Base-by-base conservation (phyloP, 1,140 invertebrate genomes). In the Dinoponera quadriceps region DNA sequence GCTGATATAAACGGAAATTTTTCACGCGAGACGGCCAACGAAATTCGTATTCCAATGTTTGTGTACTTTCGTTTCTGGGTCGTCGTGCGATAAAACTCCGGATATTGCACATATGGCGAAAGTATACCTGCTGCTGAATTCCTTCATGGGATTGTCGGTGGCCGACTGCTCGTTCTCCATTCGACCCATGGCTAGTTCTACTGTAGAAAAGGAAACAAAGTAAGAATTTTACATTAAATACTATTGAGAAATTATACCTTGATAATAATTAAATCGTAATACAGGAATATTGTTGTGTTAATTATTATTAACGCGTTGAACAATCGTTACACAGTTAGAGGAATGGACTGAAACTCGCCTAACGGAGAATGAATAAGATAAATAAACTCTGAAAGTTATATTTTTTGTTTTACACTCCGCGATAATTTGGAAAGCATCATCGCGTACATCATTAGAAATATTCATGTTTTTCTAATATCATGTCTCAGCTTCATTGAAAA, bases 71-170 rank as follows among this genome's bases (percentile, higher is more conserved):
- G 20, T 77, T n/a, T n/a, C 27, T 59, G 20, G 13, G 4, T 22
- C 7, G 25, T 44, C 5, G 18, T 11, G 25, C 1, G 38, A 44
- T 25, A 55, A 2, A 68, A 20, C 14, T 63, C 51, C 16, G 27
- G 14, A 7, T 27, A 69, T 57, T 38, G 38, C 44, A 20, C 5
- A 33, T 38, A 22, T 27, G 14, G 9, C 13, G 22, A 14, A 78
- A n/a, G 74, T 87, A n/a, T n/a, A 93, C 92, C 90, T 93, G 91
- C 92, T 93, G 54, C 83, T 92, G 57, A 93, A 93, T 27, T 93
- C 91, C 62, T 90, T 89, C 92, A 93, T 93, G 3, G 89, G 89
- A 78, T 89, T 90, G 2, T 84, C 91, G 2, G 66, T 25, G 29
- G 13, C 63, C 51, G 71, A 82, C 69, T 29, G 77, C 54, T 90